phyloP scores from a whole-genome alignment of 2,113 vertebrate genomes.

The Urocolius indicus region DNA sequence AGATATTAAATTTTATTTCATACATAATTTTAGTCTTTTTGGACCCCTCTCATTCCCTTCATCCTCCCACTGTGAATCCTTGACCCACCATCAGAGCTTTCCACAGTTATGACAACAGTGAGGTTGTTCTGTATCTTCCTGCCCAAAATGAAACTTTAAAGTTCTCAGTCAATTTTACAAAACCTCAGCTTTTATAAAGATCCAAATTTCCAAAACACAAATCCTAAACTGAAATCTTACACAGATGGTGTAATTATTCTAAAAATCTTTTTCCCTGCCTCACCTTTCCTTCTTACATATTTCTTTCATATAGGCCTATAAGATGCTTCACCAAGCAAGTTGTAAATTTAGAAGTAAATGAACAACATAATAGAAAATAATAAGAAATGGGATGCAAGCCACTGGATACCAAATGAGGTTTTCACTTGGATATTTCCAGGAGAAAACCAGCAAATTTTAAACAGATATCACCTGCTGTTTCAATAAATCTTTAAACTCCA shows the following conservation, averaged over 20 bases:
- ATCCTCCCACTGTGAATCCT: background rate
- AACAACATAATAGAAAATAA: background rate
- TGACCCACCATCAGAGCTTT: background rate
- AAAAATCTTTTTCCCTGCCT: background rate
- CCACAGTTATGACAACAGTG: background rate
- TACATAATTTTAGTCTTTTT: background rate
- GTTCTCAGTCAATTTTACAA: background rate
- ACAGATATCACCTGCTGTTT: background rate
- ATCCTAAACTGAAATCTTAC: background rate
- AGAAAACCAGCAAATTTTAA: background rate
- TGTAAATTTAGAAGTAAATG: background rate
- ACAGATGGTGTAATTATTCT: background rate
- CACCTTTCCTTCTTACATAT: background rate
- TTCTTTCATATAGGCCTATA: background rate
- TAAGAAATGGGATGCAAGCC: background rate
- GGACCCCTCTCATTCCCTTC: background rate
- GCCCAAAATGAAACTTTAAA: background rate
- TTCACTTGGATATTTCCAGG: background rate
- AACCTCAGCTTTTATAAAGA: background rate
- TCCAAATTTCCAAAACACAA: background rate
- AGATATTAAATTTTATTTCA: background rate
- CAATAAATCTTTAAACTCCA: background rate
- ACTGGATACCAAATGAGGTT: background rate
- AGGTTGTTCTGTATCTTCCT: background rate
- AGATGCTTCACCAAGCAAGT: background rate